Evolutionary conservation across 2,888 invertebrate genomes (phyloP), one percentile per base, ranked within the genome.

Genomic region (Chromoteleia sp.): DNA sequence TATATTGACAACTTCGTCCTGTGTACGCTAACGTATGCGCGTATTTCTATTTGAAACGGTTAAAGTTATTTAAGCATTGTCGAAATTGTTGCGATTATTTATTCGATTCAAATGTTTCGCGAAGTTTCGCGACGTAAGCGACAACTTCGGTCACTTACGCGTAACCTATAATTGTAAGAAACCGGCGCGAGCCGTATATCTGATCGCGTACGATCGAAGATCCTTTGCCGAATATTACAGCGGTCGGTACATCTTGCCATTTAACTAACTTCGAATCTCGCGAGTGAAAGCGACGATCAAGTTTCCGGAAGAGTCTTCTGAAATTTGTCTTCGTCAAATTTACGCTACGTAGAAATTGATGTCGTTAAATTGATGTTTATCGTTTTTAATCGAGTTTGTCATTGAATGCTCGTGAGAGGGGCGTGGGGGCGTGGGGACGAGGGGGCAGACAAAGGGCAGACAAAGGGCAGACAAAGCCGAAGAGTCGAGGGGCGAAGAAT

Each of bases 251-350:
- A 65, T 71, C 78, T 71, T 52, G n/a, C n/a, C n/a, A n/a, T n/a
- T n/a, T n/a, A n/a, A n/a, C n/a, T n/a, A n/a, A n/a, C 71, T 45
- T 7, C 21, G 30, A 43, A 65, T 71, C 65, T 63, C 33, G 56
- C 19, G 30, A 78, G 71, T 78, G 82, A 82, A 78, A 82, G 75
- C 71, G 58, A 65, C 75, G 45, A 52, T 50, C 12, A 74, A 77
- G 65, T 59, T 78, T 30, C 19, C 56, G 56, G 30, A 58, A 52
- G 70, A 65, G 54, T 54, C 56, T 50, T 56, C 50, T 6, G 25
- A 77, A 52, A 74, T 65, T 71, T 82, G 79, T 81, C 79, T 54
- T 58, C 56, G 82, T 85, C 77, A 83, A 86, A 81, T 81, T 74
- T 54, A 17, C 67, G 61, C 81, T 79, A 77, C 61, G 25, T 25